Conservation (phyloP, 2,888 invertebrate species). For the Melieria picta region DNA sequence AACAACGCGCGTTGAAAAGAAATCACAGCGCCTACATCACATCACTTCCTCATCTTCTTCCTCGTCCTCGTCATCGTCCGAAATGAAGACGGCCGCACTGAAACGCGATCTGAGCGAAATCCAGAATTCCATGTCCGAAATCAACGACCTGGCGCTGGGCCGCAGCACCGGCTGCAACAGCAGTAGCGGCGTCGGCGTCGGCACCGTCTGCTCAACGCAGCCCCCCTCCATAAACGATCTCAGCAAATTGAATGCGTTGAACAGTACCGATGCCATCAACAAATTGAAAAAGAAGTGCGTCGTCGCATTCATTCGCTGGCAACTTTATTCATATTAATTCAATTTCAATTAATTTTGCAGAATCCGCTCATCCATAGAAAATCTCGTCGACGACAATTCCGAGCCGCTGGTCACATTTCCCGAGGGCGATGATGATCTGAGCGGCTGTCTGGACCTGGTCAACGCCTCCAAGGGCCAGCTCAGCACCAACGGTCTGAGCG, state of each 20-base stretch:
- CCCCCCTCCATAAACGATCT: constrained; percentile 61
- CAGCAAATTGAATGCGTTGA: constrained; percentile 54
- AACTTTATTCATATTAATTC: background rate
- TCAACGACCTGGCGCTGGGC: constrained; percentile 75
- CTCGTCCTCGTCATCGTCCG: constrained; percentile 70
- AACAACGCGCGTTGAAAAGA: constrained; percentile 66
- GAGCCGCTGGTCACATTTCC: constrained; percentile 85
- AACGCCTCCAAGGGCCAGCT: constrained; percentile 63
- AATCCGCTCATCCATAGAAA: constrained; percentile 80
- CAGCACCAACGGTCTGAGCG: constrained; percentile 60
- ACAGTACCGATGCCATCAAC: constrained; percentile 58
- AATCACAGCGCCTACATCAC: constrained; percentile 64
- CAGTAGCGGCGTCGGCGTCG: constrained; percentile 37
- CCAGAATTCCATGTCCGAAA: constrained; percentile 86
- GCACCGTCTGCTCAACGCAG: constrained; percentile 43
- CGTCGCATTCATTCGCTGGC: background rate
- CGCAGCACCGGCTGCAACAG: constrained; percentile 45
- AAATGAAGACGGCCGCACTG: constrained; percentile 84
- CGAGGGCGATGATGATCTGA: constrained; percentile 76
- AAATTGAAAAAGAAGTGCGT: constrained; percentile 61
- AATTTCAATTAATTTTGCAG: constrained; percentile 57
- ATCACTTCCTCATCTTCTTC: constrained; percentile 67
- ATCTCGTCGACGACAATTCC: constrained; percentile 74
- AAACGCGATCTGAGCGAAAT: constrained; percentile 76
- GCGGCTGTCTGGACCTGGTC: constrained; percentile 65